Conservation (phyloP, 2,113 vertebrate species). For the Dicentrarchus labrax region DNA sequence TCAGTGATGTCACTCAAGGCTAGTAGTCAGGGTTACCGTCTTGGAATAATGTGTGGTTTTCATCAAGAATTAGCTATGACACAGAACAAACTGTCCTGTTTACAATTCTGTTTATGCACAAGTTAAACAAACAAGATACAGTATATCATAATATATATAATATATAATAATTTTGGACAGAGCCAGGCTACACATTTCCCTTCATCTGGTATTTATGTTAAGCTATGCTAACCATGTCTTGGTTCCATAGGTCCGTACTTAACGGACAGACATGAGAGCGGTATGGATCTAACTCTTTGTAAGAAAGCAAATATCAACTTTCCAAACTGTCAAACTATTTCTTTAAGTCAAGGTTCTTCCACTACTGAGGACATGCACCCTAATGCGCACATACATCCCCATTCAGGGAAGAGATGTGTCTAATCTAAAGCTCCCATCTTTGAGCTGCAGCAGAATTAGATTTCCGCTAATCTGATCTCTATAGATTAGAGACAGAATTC, state of each 20-base stretch:
- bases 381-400: neutral
- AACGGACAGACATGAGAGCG: no score
- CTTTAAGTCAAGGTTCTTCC: neutral
- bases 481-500: slow-evolving; percentile 4
- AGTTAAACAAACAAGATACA: neutral
- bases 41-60: no score
- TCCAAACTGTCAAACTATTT: neutral
- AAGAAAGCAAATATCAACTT: neutral
- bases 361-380: neutral
- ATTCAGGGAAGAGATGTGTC: neutral
- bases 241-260: no score
- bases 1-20: no score
- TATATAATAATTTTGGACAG: no score
- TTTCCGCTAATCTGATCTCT: slow-evolving; percentile 34
- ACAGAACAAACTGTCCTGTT: neutral
- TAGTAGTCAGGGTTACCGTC: no score
- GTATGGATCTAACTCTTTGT: neutral
- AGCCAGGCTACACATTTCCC: neutral
- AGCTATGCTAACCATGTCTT: no score
- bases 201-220: no score
- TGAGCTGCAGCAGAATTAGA: slow-evolving; percentile 35
- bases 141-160: neutral
- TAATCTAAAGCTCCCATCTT: slow-evolving; percentile 35
- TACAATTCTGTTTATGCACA: neutral
- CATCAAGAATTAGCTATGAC: no score